These are phyloP conservation scores for Lasioglossum malachurum DNA, from an alignment of 2,888 invertebrate genomes.

Conservation along the genomic window DNA sequence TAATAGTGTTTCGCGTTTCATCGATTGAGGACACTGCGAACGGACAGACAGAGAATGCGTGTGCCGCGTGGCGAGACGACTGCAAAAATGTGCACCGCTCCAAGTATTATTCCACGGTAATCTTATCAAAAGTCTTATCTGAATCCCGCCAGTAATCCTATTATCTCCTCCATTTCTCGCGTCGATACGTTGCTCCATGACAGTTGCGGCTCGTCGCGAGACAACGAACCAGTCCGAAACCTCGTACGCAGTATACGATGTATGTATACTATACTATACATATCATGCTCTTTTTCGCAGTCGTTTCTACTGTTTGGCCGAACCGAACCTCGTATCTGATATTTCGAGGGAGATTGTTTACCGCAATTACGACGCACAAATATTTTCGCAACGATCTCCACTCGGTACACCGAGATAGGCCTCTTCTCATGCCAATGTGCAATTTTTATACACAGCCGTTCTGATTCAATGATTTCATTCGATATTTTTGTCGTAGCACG, in stretches of 20 bases:
- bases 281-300: background rate
- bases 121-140: slow-evolving; percentile 66
- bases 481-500: background rate
- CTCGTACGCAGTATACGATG: background rate
- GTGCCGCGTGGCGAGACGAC: background rate
- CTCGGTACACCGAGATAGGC: background rate
- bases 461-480: background rate
- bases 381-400: background rate
- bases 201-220: slow-evolving; percentile 7
- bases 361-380: background rate
- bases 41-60: background rate
- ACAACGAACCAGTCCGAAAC: slow-evolving; percentile 14
- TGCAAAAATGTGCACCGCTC: slow-evolving; percentile 25
- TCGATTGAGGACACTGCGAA: background rate
- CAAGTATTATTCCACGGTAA: slow-evolving; percentile 48
- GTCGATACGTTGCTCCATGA: slow-evolving; percentile 28
- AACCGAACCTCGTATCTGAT: background rate
- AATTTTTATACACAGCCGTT: background rate
- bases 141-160: slow-evolving; percentile 58
- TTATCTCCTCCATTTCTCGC: slow-evolving; percentile 52
- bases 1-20: background rate
- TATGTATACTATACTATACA: no score
- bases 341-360: background rate
- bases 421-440: background rate
- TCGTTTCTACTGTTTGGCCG: background rate